Base-by-base conservation (phyloP, 2,797 vertebrate genomes). In the Microhierax caerulescens region DNA sequence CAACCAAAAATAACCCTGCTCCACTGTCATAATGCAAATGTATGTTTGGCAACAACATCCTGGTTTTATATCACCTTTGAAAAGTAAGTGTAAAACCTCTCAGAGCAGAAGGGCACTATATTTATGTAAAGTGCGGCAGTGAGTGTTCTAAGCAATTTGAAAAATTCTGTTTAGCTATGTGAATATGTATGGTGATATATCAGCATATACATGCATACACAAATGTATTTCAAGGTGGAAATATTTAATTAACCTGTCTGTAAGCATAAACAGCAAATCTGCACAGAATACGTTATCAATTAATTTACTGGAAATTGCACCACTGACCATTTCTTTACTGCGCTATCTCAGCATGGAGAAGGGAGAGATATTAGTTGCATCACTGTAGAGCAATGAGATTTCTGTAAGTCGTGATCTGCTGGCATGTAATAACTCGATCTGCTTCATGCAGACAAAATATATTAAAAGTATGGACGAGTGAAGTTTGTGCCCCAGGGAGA, bases 401-500 rank as follows among this genome's bases (percentile, higher is more conserved):
- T 97, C 97, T 98, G 96, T 98, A 98, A 97, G 97, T 97, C 80
- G 97, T 97, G 98, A 98, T 98, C 98, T 97, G 94, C 95, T 98
- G 97, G 98, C 97, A 97, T 98, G 98, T 98, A 98, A 98, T 98
- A 98, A 98, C 97, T 98, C 91, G 98, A 98, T 98, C 96, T 98
- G 96, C 98, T 98, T 98, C 96, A 98, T 98, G 97, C 97, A 98
- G 98, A 98, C 98, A 98, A 98, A 98, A 98, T 98, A 97, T 98
- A 98, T 98, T 98, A 98, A 98, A 98, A 98, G 98, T 98, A 98
- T 97, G 98, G 98, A 97, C 95, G 97, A 98, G 97, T 98, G 98
- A 98, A 98, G 98, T 98, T 98, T 98, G 97, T 98, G 98, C 98
- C 98, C 98, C 98, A 98, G 98, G 98, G 98, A 98, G 97, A 98